A percentile compares a stretch with the other conserved stretches of the same genome.
phyloP scores from a whole-genome alignment of 1,140 invertebrate species.

The Drosophila tani region DNA sequence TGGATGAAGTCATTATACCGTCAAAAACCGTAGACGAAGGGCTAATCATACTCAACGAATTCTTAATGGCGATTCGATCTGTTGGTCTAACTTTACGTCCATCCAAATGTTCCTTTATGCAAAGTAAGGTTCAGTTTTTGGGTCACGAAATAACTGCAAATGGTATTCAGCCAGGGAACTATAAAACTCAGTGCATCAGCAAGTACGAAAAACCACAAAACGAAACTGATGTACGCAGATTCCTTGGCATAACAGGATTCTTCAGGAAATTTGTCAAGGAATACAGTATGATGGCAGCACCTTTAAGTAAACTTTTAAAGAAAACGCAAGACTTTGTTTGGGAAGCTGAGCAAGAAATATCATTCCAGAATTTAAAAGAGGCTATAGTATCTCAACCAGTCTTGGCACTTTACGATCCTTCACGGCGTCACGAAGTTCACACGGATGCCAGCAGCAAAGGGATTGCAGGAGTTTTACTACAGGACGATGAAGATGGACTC shows the following conservation, averaged over 20 bases:
- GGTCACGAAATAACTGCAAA: not conserved
- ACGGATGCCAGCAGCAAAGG: constrained; percentile 1
- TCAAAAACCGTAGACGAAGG: too few species aligned
- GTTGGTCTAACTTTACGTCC: not conserved
- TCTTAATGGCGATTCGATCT: not conserved
- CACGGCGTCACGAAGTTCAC: not conserved
- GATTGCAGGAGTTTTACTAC: not conserved
- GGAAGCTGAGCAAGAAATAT: not conserved
- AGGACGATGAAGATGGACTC: not conserved
- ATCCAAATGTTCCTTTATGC: too few species aligned
- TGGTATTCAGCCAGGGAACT: not conserved
- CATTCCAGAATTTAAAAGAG: not conserved
- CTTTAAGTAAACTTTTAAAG: not conserved
- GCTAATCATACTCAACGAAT: too few species aligned
- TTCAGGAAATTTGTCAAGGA: not conserved
- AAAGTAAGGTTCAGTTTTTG: not conserved
- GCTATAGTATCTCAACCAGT: not conserved
- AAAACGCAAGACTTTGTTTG: not conserved
- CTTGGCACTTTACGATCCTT: not conserved
- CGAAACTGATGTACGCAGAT: not conserved
- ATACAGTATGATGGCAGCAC: not conserved
- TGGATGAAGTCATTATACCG: not conserved
- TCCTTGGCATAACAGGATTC: not conserved
- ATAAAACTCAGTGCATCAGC: not conserved
- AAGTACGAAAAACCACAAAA: not conserved